These are phyloP conservation scores for Phortica okadai DNA, from an alignment of 2,888 invertebrate species.

Conservation along the genomic window DNA sequence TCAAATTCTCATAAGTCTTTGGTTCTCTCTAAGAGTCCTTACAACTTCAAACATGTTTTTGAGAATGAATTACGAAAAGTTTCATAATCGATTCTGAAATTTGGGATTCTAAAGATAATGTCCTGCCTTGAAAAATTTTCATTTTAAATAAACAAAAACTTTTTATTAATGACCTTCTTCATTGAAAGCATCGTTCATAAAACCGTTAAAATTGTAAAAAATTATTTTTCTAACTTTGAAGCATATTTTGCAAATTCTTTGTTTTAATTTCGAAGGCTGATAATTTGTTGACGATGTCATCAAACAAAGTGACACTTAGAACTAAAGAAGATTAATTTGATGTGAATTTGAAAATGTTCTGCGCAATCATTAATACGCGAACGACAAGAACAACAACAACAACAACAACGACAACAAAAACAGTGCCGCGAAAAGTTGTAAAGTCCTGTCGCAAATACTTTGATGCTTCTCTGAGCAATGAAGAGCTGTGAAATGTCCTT, in stretches of 20 bases:
- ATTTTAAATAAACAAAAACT: too few relatives aligned
- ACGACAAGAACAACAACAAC: constrained; percentile 7
- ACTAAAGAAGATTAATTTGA: constrained; percentile 63
- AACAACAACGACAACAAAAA: constrained; percentile 3
- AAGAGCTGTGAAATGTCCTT: background rate
- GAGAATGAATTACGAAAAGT: too few relatives aligned
- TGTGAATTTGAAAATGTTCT: constrained; percentile 52
- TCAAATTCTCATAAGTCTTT: too few relatives aligned
- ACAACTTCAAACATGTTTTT: too few relatives aligned
- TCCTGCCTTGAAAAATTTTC: too few relatives aligned
- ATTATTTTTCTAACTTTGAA: background rate
- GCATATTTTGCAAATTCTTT: too few relatives aligned
- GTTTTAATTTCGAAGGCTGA: background rate
- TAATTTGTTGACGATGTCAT: constrained; percentile 43
- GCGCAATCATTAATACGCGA: constrained; percentile 58
- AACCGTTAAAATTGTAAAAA: background rate
- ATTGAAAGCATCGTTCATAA: background rate
- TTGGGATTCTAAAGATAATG: too few relatives aligned
- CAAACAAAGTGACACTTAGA: constrained; percentile 37
- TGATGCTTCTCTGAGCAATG: background rate
- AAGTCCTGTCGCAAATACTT: background rate
- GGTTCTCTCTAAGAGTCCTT: too few relatives aligned
- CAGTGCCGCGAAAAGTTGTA: background rate
- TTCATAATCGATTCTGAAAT: too few relatives aligned
- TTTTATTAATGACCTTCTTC: too few relatives aligned